Evolutionary conservation across 2,797 vertebrate species (phyloP), one percentile per base, ranked within the genome.

Genomic region (Euphonia xanthogaster): DNA sequence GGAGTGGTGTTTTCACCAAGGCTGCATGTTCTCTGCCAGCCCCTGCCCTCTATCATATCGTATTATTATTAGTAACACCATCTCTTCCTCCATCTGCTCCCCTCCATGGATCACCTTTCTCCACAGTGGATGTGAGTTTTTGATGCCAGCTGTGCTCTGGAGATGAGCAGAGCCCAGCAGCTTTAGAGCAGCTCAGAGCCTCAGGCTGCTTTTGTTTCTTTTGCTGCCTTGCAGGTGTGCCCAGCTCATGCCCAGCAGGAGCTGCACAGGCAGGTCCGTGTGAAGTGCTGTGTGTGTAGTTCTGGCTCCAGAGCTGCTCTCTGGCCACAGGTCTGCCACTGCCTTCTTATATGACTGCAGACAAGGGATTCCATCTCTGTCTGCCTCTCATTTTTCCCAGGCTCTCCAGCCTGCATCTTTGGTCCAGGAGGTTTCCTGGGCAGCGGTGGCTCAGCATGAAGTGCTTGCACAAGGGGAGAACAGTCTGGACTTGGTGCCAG

Each of bases 261-360:
- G 50, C 80, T 35, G 10, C 78, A 24, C 35, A 37, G 73, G 30
- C 83, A 88, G 83, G 58, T 62, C 71, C 67, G 67, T 66, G 73
- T 33, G 70, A 51, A 95, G 70, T 27, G 48, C 47, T 48, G 47
- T 25, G 47, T 27, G 24, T 27, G 25, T 27, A 78, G 30, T 30
- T 78, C n/a, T 70, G 53, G 39, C 60, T 79, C 63, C 10, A 1
- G 63, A 75, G 50, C 30, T 86, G 83, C 86, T 92, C 37, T 70
- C 90, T 90, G 92, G 79, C 87, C 88, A 78, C 60, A 73, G 83
- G 19, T 74, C 80, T 94, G 92, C 70, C 70, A 55, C 66, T 84
- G 51, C 42, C 45, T 71, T 90, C 73, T 63, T 93, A 53, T 20
- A 55, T 63, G 60, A 82, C 74, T 75, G 51, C 45, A 28, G 80